phyloP scores from a whole-genome alignment of 2,113 vertebrate species.

The Pycnonotus jocosus region DNA sequence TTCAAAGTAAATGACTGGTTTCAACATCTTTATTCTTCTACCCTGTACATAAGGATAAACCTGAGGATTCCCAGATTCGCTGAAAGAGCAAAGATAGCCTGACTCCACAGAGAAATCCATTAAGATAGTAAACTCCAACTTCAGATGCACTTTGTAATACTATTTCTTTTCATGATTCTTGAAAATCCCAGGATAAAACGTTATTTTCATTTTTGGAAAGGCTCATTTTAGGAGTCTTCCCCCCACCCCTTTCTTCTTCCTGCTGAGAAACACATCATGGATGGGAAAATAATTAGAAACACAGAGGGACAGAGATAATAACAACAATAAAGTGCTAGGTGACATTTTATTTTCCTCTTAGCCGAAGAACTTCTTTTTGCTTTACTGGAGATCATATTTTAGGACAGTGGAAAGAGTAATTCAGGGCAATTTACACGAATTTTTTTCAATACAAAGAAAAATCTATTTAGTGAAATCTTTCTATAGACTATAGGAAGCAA shows the following conservation, averaged over 20 bases:
- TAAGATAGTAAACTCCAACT: neutral
- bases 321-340: neutral
- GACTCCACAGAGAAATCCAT: neutral
- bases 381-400: neutral
- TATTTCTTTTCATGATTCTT: neutral
- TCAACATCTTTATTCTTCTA: neutral
- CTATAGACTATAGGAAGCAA: neutral
- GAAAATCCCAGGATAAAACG: conserved; percentile 8
- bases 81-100: neutral
- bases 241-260: neutral
- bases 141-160: neutral
- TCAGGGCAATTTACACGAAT: neutral
- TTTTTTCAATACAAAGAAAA: neutral
- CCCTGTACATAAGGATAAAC: neutral
- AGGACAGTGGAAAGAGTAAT: neutral
- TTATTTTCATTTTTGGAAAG: neutral
- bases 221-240: neutral
- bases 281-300: neutral
- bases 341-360: neutral
- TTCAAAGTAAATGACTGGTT: neutral
- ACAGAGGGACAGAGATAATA: neutral
- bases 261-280: neutral
- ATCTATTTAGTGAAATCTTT: neutral
- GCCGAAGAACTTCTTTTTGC: neutral
- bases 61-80: neutral